phyloP scores from a whole-genome alignment of 2,113 vertebrate species.

The Tachysurus vachellii region DNA sequence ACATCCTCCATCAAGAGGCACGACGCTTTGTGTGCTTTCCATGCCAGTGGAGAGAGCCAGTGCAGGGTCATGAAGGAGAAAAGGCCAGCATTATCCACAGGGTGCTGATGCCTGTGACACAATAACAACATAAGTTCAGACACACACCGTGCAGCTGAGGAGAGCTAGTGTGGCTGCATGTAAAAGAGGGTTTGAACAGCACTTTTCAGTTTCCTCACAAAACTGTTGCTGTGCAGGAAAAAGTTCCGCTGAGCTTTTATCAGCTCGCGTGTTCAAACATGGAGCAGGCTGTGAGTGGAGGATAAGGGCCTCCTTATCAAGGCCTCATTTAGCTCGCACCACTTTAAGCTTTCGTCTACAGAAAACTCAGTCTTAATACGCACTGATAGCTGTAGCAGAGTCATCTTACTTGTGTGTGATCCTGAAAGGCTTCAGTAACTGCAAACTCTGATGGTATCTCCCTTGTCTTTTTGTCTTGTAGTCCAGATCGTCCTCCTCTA shows the following conservation, averaged over 20 bases:
- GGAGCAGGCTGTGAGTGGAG: conserved; percentile 49
- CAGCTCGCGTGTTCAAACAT: conserved; percentile 59
- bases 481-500: conserved; percentile 58
- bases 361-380: conserved; percentile 8
- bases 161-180: background rate
- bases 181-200: conserved; percentile 63
- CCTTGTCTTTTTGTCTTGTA: conserved; percentile 61
- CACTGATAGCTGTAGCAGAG: background rate
- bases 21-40: conserved; percentile 70
- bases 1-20: conserved; percentile 71
- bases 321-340: conserved; percentile 44
- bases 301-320: conserved; percentile 65
- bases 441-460: conserved; percentile 75
- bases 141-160: background rate
- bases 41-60: conserved; percentile 78
- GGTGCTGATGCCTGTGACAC: conserved; percentile 76
- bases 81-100: conserved; percentile 80
- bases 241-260: conserved; percentile 59
- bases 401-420: conserved; percentile 77
- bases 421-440: conserved; percentile 79
- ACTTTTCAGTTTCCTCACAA: conserved; percentile 67
- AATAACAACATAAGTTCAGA: conserved; percentile 20
- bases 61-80: conserved; percentile 83
- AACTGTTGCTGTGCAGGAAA: conserved; percentile 66
- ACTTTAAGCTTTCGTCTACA: conserved; percentile 26